These are phyloP conservation scores for Entelurus aequoreus DNA, from an alignment of 2,113 vertebrate species.

Conservation along the genomic window DNA sequence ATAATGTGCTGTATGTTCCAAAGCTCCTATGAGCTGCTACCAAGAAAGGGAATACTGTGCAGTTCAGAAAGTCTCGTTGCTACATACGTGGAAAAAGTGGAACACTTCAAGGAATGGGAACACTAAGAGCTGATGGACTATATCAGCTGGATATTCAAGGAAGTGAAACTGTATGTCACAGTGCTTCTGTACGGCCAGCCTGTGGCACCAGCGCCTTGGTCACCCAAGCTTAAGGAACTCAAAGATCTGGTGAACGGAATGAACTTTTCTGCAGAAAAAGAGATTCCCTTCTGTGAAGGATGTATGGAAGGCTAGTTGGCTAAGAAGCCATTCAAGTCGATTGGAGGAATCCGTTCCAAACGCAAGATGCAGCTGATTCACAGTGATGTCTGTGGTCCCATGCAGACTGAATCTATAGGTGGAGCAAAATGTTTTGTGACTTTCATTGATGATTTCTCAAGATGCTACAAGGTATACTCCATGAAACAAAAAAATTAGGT, in stretches of 20 bases:
- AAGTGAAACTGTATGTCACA: too few relatives aligned
- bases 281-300: too few relatives aligned
- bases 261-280: too few relatives aligned
- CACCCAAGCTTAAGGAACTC: constrained; percentile 24
- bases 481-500: constrained; percentile 12
- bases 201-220: constrained; percentile 25
- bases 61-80: constrained; percentile 30
- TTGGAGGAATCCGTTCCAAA: background rate
- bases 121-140: too few relatives aligned
- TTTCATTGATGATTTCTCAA: too few relatives aligned
- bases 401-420: too few relatives aligned
- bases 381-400: too few relatives aligned
- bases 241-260: background rate
- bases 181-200: background rate
- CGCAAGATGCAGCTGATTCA: constrained; percentile 8
- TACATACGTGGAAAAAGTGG: too few relatives aligned
- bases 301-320: too few relatives aligned
- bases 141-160: too few relatives aligned
- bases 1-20: constrained; percentile 38
- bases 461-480: constrained; percentile 7
- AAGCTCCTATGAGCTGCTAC: background rate
- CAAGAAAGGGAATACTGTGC: constrained; percentile 27
- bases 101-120: constrained; percentile 7
- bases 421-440: too few relatives aligned
- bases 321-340: constrained; percentile 1